phyloP scores from a whole-genome alignment of 2,113 vertebrate species.

The Phoenicopterus ruber region DNA sequence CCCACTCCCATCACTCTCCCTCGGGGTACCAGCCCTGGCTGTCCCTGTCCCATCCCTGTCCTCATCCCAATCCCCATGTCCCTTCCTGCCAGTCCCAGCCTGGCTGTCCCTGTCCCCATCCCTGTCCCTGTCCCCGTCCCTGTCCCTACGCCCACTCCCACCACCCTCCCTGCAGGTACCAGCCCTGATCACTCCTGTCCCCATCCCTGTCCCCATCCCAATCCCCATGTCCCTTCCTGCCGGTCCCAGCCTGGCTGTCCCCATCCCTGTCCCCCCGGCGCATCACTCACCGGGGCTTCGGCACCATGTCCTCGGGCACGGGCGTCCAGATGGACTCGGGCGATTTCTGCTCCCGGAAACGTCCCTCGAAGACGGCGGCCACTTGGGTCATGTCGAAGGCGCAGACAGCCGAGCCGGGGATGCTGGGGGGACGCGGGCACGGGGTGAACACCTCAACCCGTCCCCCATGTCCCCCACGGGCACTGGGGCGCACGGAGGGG shows the following conservation, averaged over 20 bases:
- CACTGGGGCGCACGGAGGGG: accelerated
- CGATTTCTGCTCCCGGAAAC: slow-evolving; percentile 95
- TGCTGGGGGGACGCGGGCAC: slow-evolving; percentile 60
- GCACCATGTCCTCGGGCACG: slow-evolving; percentile 90
- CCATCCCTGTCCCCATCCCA: not conserved
- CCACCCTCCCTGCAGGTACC: not conserved
- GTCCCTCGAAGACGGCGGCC: slow-evolving; percentile 87
- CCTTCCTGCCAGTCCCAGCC: too few species aligned
- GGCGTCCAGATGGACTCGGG: slow-evolving; percentile 95
- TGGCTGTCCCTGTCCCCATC: not conserved
- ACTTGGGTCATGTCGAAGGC: slow-evolving; percentile 95
- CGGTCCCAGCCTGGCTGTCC: not conserved
- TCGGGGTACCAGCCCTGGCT: too few species aligned
- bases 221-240: not conserved
- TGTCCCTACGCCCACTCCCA: not conserved
- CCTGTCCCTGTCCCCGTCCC: not conserved
- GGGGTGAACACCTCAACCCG: not conserved
- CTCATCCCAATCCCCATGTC: not conserved
- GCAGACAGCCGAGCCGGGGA: slow-evolving; percentile 92
- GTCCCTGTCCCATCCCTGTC: too few species aligned
- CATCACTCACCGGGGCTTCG: slow-evolving; percentile 84
- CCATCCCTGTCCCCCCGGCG: accelerated
- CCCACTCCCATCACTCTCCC: too few species aligned
- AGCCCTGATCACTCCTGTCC: not conserved
- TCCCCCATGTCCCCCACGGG: accelerated